Conservation (phyloP, 2,113 vertebrate species). For the Colius striatus region DNA sequence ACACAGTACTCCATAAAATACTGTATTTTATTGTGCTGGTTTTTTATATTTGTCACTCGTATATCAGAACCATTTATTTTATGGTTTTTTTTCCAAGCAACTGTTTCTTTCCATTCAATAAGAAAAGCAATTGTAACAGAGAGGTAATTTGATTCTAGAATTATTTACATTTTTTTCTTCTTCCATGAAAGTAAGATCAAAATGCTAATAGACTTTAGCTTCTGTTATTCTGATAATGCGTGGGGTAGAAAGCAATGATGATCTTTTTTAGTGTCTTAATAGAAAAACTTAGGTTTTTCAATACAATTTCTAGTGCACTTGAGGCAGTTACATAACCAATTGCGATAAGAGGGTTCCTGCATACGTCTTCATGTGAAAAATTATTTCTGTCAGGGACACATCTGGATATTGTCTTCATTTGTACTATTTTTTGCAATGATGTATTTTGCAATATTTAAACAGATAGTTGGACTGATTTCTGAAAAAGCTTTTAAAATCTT, state of each 20-base stretch:
- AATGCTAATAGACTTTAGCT: background rate
- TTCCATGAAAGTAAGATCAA: background rate
- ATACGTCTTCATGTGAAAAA: background rate
- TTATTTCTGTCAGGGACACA: background rate
- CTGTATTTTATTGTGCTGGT: background rate
- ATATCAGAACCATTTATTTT: background rate
- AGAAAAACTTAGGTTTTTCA: background rate
- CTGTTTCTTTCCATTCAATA: background rate
- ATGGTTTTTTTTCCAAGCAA: rapidly evolving
- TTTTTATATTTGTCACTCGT: background rate
- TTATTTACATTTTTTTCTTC: background rate
- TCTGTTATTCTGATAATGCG: background rate
- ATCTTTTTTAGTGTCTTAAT: background rate
- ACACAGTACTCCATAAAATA: no score
- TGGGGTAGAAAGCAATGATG: background rate
- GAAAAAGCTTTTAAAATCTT: background rate
- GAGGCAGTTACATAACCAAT: background rate
- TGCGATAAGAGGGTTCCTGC: background rate
- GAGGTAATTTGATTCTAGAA: background rate
- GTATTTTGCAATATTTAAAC: background rate
- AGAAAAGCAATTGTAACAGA: background rate
- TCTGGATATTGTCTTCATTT: background rate
- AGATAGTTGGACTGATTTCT: background rate
- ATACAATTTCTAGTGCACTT: background rate
- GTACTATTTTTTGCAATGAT: background rate